Evolutionary conservation across 2,797 vertebrate species (phyloP), one percentile per base, ranked within the genome.

Genomic region (Momotus momota): DNA sequence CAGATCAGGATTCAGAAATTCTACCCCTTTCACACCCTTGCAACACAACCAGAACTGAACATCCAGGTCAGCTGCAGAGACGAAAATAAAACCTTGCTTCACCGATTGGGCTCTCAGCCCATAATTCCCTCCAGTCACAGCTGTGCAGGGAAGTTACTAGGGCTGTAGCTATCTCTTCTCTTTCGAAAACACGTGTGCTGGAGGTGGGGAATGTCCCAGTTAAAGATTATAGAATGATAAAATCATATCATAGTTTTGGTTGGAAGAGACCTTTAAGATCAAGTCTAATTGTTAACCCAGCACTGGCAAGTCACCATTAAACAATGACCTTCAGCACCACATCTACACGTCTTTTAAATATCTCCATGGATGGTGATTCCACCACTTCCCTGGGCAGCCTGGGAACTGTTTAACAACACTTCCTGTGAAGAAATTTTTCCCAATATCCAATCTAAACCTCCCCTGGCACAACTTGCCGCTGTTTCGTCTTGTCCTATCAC

Each of bases 51-150:
- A 93, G 95, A 88, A 94, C 91, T 97, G 91, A 94, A 94, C 94
- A 97, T 96, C 82, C 96, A 96, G 93, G 94, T 96, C 96, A 97
- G 96, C 96, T 97, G 96, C 90, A 85, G 45, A 80, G 96, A 96
- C 88, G 0, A 94, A 97, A 97, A 97, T 96, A 97, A 96, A 96
- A 93, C 55, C 49, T 94, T 88, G 88, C 95, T 96, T 96, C 93
- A 96, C 51, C 61, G 86, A 79, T 94, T 51, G 83, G 96, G 96
- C 96, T 91, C 83, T 94, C 90, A 80, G 94, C 94, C 95, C 60
- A 4, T 81, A 86, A 84, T 81, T 88, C 62, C 54, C 78, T 93
- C 82, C 90, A 41, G 66, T 94, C 94, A 95, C 96, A 97, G 93
- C 95, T 96, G 94, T 95, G 93, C 81, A 74, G 94, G 66, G 71